Evolutionary conservation across 2,888 invertebrate species (phyloP), one percentile per base, ranked within the genome.

Genomic region (Eucriotettix oculatus): DNA sequence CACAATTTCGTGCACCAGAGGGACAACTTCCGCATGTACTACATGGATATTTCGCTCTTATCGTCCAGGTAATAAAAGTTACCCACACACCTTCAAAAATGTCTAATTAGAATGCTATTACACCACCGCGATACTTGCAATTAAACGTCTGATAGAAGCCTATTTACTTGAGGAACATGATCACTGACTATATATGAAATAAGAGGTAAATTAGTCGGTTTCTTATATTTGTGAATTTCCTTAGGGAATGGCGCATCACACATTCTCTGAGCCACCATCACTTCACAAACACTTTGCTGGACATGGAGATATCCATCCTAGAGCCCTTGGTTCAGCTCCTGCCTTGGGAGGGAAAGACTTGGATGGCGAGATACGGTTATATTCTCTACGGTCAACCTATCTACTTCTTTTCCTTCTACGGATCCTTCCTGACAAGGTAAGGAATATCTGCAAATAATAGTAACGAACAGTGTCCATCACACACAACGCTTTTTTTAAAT

Each of bases 1-100:
- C 90, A 90, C 69, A 90, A 90, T 70, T 90, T 83, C 68, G 82
- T 88, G 66, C 90, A 90, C 69, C 79, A 81, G 67, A 80, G 77
- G 62, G 83, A 87, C 61, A 88, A 83, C 70, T 87, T 85, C 79
- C 79, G 87, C 60, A 88, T 88, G 85, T 86, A 84, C 68, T 80
- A 86, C 61, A 86, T 87, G 67, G 86, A 89, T 68, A 72, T 90
- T 62, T 78, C 79, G 16, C 69, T 83, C 66, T 76, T 86, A 78
- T 82, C 83, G 2, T 81, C 83, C 57, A 77, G 78, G 83, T 83
- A 42, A 29, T 9, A 17, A 52, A 29, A 29, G n/a, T 29, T 29
- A 29, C 7, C 29, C 29, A 29, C 29, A 29, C 29, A 7, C 7
- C 29, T 29, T 29, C 29, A 29, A 29, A 29, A 29, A 7, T 29